Base-by-base conservation (phyloP, 92 coral and sea anemone species). In the Bergia puertoricense region DNA sequence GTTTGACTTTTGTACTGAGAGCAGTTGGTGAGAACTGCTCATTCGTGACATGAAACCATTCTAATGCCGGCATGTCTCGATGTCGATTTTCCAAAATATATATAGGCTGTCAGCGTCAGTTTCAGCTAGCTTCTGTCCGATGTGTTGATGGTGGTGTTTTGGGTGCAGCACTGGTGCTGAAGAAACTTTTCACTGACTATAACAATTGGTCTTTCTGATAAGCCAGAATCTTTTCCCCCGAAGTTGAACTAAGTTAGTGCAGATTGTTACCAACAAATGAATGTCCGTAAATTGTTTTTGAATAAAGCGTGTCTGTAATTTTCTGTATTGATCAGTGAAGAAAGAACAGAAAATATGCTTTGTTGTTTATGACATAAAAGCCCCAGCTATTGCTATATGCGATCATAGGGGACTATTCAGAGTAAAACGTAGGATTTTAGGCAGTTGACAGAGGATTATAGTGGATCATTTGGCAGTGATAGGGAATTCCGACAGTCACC, bases 31-130 rank as follows among this genome's bases (percentile, higher is more conserved):
- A 22, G 56, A 69, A 43, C 65, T 30, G 23, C 38, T 39, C 72
- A 82, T 62, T 82, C 54, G 86, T 82, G 41, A 82, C 86, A n/a
- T 41, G 86, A 8, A 42, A 66, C 37, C 76, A 66, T 82, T 67
- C 38, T 44, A 76, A 76, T 76, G 51, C 38, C 79, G 23, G 48
- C 44, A 76, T 75, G 44, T 40, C 79, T 16, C 22, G 48, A 76
- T 39, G 79, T 76, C 79, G 79, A 76, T 76, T 76, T 30, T 76
- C 51, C 23, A 76, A 18, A 45, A 45, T 20, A 74, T 37, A 20
- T 20, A 73, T 44, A 73, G 43, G 9, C 10, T 73, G 22, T 42
- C n/a, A 36, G 41, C 46, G 37, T 84, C 87, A 84, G 87, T 69
- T 84, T 84, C 87, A 84, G 87, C 87, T 10, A 15, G 44, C 38